Evolutionary conservation across 2,797 vertebrate genomes (phyloP).

Genomic region (Semotilus atromaculatus): DNA sequence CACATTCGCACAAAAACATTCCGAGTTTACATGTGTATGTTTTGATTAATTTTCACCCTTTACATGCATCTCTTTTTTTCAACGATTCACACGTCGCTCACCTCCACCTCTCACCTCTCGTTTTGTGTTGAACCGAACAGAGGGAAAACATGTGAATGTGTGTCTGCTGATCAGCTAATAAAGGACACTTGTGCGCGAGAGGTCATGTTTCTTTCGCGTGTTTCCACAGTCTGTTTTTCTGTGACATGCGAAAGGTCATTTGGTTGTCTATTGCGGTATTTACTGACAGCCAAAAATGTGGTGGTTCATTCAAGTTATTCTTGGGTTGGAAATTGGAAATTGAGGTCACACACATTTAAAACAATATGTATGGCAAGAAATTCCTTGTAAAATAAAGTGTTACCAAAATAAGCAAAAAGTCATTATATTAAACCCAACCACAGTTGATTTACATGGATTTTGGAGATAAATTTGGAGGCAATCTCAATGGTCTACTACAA

Average conservation of each 20-base stretch:
- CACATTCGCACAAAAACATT: neutral
- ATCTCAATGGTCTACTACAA: neutral
- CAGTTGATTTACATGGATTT: neutral
- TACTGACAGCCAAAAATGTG: neutral
- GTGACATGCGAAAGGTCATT: conserved; percentile 10
- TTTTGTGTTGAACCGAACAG: conserved; percentile 8
- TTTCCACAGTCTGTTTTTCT: conserved; percentile 9
- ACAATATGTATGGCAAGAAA: neutral
- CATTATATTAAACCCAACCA: neutral
- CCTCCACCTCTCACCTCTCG: neutral
- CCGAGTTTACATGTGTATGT: neutral
- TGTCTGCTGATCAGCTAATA: conserved; percentile 11
- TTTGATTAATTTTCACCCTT: neutral
- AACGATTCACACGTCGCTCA: neutral
- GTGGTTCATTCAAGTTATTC: neutral
- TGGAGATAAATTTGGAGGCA: neutral
- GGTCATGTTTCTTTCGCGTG: neutral
- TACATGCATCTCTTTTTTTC: neutral
- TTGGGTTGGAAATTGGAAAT: neutral
- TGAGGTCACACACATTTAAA: neutral
- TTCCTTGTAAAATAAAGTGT: neutral
- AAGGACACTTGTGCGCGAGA: neutral
- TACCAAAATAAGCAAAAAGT: neutral
- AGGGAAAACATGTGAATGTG: conserved; percentile 17
- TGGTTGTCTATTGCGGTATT: conserved; percentile 17